These are phyloP conservation scores for Ailurus styani DNA, from an alignment of 2,113 vertebrate genomes.

Conservation along the genomic window DNA sequence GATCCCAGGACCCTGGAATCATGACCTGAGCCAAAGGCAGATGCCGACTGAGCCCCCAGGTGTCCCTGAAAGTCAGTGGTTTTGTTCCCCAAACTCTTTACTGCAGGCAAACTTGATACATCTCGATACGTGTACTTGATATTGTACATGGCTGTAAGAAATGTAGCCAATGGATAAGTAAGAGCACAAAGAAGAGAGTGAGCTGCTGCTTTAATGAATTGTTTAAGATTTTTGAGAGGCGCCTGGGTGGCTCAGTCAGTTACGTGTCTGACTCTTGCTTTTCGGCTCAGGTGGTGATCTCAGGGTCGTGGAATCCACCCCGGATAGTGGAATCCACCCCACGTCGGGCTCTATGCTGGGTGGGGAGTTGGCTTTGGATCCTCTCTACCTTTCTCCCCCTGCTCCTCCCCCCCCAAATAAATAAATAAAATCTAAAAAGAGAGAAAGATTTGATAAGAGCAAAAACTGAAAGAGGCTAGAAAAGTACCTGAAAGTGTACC, in stretches of 20 bases:
- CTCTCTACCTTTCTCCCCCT: background rate
- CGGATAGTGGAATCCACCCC: background rate
- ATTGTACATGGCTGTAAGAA: background rate
- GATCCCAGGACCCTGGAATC: background rate
- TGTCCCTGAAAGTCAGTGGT: background rate
- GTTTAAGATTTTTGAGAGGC: background rate
- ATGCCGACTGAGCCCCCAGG: background rate
- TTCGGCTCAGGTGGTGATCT: background rate
- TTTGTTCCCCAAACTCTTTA: background rate
- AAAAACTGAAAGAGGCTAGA: background rate
- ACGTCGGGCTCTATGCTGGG: background rate
- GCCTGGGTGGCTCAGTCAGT: background rate
- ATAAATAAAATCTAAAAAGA: background rate
- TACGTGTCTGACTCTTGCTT: background rate
- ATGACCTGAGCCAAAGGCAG: background rate
- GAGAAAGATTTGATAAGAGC: background rate
- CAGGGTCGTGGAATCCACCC: background rate
- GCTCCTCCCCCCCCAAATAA: background rate
- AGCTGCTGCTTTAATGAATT: background rate
- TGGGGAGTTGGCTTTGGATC: background rate
- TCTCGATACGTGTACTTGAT: background rate
- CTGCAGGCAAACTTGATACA: background rate
- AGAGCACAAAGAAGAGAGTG: background rate
- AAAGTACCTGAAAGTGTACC: background rate
- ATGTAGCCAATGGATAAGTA: background rate